Conservation (phyloP, 1,140 invertebrate genomes). For the Orchestia grillus region DNA sequence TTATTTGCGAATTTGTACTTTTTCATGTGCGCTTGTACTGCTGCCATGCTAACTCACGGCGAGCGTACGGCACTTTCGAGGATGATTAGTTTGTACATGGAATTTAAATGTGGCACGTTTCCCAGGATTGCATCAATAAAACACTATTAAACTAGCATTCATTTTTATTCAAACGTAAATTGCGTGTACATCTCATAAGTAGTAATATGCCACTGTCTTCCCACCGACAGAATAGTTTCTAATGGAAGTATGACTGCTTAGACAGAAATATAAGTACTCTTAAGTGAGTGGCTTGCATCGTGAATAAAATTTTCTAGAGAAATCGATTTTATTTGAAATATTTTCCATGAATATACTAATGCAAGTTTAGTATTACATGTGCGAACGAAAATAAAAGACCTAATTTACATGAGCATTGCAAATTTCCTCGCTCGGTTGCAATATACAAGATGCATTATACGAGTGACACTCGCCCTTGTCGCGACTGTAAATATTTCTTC, state of each 20-base stretch:
- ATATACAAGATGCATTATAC: too few species aligned
- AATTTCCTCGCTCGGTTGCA: too few species aligned
- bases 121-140: not conserved
- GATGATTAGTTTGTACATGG: too few species aligned
- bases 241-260: not conserved
- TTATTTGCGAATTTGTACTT: not conserved
- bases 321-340: not conserved
- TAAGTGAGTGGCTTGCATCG: slow-evolving; percentile 35
- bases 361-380: not conserved
- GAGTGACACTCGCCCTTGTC: too few species aligned
- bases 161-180: not conserved
- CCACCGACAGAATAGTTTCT: not conserved
- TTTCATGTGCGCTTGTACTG: not conserved
- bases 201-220: slow-evolving; percentile 25
- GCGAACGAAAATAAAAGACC: not conserved
- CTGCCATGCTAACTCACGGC: too few species aligned
- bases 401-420: not conserved
- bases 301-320: slow-evolving; percentile 27
- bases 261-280: not conserved
- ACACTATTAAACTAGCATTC: not conserved
- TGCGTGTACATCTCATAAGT: not conserved
- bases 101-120: not conserved
- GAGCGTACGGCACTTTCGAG: too few species aligned
- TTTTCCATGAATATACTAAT: not conserved
- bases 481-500: not conserved